Percentiles rank a stretch among this genome's conserved stretches.
phyloP scores from a whole-genome alignment of 2,888 invertebrate species.

The Mythimna pallens region DNA sequence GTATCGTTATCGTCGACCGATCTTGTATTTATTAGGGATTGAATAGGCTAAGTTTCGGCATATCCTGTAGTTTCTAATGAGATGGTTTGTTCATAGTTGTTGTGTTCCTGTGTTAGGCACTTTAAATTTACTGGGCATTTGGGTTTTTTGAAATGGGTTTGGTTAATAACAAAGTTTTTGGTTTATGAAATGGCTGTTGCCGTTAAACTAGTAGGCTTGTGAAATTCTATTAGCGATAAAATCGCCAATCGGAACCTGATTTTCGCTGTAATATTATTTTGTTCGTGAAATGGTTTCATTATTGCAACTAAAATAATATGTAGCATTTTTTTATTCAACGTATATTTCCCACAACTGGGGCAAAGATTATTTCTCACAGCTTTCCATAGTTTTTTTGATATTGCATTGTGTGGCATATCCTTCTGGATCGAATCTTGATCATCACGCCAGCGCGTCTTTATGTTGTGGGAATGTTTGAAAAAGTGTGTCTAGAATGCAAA shows the following conservation, averaged over 20 bases:
- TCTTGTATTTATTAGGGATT: conserved; percentile 55
- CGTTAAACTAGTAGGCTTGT: neutral
- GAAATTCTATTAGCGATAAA: conserved; percentile 10
- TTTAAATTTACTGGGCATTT: conserved; percentile 4
- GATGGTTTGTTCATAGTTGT: conserved; percentile 31
- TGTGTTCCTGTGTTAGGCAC: conserved; percentile 18
- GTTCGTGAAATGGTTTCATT: neutral
- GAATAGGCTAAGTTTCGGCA: conserved; percentile 49
- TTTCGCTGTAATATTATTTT: neutral
- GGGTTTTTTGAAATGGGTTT: conserved; percentile 7
- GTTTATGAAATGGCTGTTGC: neutral
- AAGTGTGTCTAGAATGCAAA: no score
- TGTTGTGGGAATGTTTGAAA: no score
- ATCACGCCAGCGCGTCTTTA: no score
- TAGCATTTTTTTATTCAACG: no score
- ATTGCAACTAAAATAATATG: no score
- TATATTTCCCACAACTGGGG: no score
- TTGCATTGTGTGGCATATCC: no score
- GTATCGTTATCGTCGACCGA: conserved; percentile 53
- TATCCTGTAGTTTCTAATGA: conserved; percentile 52
- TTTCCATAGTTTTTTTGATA: no score
- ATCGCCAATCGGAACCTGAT: no score
- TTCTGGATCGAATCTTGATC: no score
- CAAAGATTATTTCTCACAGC: no score
- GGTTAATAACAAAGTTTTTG: conserved; percentile 12